phyloP scores from a whole-genome alignment of 2,888 invertebrate species.

The Apamea crenata region DNA sequence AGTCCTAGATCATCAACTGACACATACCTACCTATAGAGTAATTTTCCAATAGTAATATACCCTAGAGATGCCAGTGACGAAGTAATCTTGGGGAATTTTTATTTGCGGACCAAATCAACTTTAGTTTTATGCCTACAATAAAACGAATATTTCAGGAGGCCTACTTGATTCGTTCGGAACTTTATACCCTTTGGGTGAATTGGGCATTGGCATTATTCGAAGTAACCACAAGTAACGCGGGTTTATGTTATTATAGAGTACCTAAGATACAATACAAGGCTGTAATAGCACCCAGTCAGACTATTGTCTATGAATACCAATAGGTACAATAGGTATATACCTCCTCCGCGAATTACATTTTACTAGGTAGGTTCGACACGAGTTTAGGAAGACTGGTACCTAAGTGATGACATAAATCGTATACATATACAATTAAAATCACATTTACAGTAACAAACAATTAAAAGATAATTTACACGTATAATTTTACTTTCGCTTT shows the following conservation, averaged over 20 bases:
- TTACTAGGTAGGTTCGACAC: neutral
- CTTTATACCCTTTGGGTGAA: constrained; percentile 27
- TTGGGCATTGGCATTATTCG: constrained; percentile 8
- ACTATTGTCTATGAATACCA: constrained; percentile 38
- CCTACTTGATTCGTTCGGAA: constrained; percentile 25
- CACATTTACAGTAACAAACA: neutral
- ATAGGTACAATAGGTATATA: constrained; percentile 24
- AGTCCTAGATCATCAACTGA: neutral
- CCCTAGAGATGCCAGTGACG: constrained; percentile 20
- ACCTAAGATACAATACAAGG: constrained; percentile 14
- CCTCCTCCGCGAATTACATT: constrained; percentile 7
- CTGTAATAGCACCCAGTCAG: neutral
- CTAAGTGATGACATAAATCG: neutral
- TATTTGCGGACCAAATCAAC: constrained; percentile 48
- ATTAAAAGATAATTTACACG: too few species aligned
- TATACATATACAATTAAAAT: neutral
- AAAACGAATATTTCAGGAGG: constrained; percentile 43
- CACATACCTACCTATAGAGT: constrained; percentile 15
- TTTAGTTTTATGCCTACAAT: constrained; percentile 46
- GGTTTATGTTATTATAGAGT: constrained; percentile 18
- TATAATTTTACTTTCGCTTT: constrained; percentile 11
- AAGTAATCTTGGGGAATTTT: constrained; percentile 39
- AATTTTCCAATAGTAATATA: constrained; percentile 35
- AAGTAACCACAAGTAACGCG: constrained; percentile 27
- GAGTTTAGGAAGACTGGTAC: neutral